These are phyloP conservation scores for Oreocharis arfaki DNA, from an alignment of 2,113 vertebrate species.

Conservation along the genomic window DNA sequence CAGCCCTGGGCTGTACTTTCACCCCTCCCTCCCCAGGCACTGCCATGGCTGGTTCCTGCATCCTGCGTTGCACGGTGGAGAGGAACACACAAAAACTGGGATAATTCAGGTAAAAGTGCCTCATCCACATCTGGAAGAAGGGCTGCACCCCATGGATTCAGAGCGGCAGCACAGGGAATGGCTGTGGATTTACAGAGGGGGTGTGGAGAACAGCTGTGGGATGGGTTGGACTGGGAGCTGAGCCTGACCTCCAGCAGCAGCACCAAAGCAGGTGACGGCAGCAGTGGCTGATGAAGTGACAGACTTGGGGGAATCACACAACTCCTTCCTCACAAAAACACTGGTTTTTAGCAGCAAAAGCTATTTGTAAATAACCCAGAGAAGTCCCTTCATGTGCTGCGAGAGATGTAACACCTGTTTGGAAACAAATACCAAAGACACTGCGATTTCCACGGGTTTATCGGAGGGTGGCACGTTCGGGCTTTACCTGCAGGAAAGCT, in stretches of 20 bases:
- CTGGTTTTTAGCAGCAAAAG: background rate
- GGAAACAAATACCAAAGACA: background rate
- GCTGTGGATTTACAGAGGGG: background rate
- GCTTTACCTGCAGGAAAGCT: background rate
- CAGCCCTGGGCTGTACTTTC: background rate
- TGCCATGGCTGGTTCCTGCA: accelerated
- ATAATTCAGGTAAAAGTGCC: background rate
- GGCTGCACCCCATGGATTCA: background rate
- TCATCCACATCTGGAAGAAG: background rate
- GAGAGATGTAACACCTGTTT: background rate
- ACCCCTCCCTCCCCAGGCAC: background rate
- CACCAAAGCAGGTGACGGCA: background rate
- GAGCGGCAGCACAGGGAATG: background rate
- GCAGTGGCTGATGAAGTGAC: background rate
- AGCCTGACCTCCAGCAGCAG: background rate
- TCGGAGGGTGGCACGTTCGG: accelerated
- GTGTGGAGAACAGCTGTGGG: background rate
- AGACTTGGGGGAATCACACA: background rate
- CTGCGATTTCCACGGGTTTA: background rate
- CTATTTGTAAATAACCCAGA: background rate
- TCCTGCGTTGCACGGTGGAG: accelerated
- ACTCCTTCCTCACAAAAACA: background rate
- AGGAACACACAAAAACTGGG: accelerated
- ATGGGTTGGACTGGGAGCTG: background rate
- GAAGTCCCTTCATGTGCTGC: background rate